Base-by-base conservation (phyloP, 2,797 vertebrate species). In the Anguilla obscura region DNA sequence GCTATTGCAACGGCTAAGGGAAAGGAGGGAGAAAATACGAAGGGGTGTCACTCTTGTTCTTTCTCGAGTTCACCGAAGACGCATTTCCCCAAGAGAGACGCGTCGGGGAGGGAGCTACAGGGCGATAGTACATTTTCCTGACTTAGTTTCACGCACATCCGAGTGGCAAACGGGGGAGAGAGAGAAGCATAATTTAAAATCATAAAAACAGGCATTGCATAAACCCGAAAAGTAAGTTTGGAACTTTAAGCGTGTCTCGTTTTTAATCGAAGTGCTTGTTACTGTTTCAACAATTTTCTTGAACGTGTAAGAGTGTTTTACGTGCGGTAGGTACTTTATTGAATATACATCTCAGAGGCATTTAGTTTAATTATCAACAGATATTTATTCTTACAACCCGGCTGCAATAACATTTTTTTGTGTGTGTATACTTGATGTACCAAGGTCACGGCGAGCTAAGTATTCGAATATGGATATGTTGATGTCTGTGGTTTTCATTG, bases 81-180 rank as follows among this genome's bases (percentile, higher is more conserved):
- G 88, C 92, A 89, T 91, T 92, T 91, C 91, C 92, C 90, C 91
- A 63, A 91, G 94, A 93, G 93, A 93, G 87, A 90, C 85, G 91
- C 90, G 85, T 86, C 50, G 86, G 93, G 93, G 92, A 94, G 93
- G 93, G 93, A 93, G 93, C 90, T 92, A 88, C 92, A 89, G 90
- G 90, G 92, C 54, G 86, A 91, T 86, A 82, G 88, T 89, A 69
- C 69, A 40, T 60, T 79, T 84, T 45, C 63, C 86, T 87, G 89
- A 83, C 87, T 50, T 88, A 85, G 18, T 87, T 90, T 88, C 63
- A 89, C 30, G 88, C 91, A 86, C 90, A 90, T 87, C 12, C 89
- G 80, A 90, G 27, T 76, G 50, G 90, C 84, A 91, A 87, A 87
- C 36, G 86, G 85, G 12, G 80, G 85, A 24, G 85, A 45, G 60